Conservation (phyloP, 2,113 vertebrate species). For the Phalacrocorax carbo region DNA sequence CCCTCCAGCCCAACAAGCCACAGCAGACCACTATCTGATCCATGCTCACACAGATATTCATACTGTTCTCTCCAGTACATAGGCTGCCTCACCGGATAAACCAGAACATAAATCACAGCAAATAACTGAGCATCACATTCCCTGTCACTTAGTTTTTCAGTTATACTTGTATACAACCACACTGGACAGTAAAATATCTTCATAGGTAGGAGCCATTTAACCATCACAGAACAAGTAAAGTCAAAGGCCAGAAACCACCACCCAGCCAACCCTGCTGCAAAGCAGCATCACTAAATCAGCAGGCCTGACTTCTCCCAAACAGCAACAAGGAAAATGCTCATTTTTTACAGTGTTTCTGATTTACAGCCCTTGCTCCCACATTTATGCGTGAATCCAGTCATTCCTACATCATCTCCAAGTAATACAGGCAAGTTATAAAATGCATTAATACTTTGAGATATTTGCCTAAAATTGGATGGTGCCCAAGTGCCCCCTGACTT, state of each 20-base stretch:
- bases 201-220: constrained; percentile 3
- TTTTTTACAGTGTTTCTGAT: not conserved
- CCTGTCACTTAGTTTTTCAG: not conserved
- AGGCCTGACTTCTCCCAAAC: not conserved
- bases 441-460: not conserved
- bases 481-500: not conserved
- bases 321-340: not conserved
- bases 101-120: not conserved
- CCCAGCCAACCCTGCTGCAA: not conserved
- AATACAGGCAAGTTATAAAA: not conserved
- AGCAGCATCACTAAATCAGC: not conserved
- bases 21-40: not conserved
- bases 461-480: not conserved
- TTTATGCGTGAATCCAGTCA: not conserved
- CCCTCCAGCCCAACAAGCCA: not conserved
- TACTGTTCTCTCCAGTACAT: not conserved
- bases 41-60: not conserved
- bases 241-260: not conserved
- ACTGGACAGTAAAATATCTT: constrained; percentile 22
- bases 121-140: not conserved
- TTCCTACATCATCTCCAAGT: not conserved
- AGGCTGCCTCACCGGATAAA: not conserved
- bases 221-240: not conserved
- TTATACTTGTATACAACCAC: not conserved
- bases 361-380: not conserved